These are phyloP conservation scores for Brassicogethes aeneus DNA, from an alignment of 2,888 invertebrate species.

Conservation along the genomic window DNA sequence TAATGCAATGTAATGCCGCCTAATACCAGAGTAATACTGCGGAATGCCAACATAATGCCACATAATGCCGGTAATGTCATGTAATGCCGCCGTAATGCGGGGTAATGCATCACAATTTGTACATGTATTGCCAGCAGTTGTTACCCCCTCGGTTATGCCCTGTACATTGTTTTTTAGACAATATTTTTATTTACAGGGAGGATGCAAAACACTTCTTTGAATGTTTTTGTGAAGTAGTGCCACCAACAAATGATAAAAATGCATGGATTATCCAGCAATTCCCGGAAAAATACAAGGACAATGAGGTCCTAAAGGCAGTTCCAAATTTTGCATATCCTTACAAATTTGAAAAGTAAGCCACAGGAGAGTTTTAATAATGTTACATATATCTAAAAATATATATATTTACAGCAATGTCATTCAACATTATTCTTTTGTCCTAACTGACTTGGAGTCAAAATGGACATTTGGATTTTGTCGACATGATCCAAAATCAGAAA, in stretches of 20 bases:
- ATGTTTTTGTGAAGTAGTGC: constrained; percentile 74
- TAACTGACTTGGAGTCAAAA: constrained; percentile 90
- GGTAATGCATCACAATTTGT: no score
- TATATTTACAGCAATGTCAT: constrained; percentile 73
- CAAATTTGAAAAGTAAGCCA: constrained; percentile 58
- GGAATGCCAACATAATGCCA: no score
- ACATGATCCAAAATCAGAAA: constrained; percentile 82
- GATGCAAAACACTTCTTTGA: constrained; percentile 73
- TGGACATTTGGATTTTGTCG: constrained; percentile 98
- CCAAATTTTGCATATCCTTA: constrained; percentile 90
- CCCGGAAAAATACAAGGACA: constrained; percentile 74
- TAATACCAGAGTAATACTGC: no score
- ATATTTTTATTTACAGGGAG: constrained; percentile 48
- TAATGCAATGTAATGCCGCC: no score
- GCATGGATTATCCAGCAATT: constrained; percentile 76
- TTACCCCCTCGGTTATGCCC: no score
- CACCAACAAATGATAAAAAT: constrained; percentile 52
- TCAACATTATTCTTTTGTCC: constrained; percentile 93
- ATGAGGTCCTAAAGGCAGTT: constrained; percentile 76
- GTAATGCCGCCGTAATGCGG: no score
- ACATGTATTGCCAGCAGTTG: no score
- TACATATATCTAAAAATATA: not conserved
- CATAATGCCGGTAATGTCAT: no score
- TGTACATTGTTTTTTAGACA: not conserved
- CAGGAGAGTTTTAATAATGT: constrained; percentile 5